These are phyloP conservation scores for Vanacampus margaritifer DNA, from an alignment of 2,113 vertebrate species.

Conservation along the genomic window DNA sequence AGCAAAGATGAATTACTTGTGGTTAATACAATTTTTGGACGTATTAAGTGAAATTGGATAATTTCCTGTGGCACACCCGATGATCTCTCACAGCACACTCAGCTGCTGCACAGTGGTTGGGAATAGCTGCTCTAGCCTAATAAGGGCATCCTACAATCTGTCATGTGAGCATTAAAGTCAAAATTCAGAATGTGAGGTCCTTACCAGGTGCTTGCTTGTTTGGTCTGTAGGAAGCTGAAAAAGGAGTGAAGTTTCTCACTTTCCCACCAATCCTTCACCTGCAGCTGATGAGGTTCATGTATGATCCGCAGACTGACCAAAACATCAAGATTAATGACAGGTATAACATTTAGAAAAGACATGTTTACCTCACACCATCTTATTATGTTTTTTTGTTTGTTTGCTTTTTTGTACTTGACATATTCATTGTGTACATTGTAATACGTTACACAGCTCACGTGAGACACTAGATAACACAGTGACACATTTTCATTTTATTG, in stretches of 20 bases:
- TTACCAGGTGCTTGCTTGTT: slow-evolving; percentile 25
- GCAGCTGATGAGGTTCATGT: slow-evolving; percentile 99
- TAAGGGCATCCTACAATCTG: too few relatives aligned
- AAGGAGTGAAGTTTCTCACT: slow-evolving; percentile 96
- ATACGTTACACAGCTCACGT: not conserved
- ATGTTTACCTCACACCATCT: not conserved
- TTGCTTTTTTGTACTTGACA: not conserved
- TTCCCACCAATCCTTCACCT: slow-evolving; percentile 96
- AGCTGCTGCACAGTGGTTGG: not conserved
- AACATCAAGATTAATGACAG: slow-evolving; percentile 99
- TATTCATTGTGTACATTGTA: not conserved
- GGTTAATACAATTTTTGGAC: not conserved
- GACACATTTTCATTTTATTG: too few relatives aligned
- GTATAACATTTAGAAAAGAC: slow-evolving; percentile 57
- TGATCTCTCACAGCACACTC: not conserved
- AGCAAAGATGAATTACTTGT: not conserved
- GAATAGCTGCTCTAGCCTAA: not conserved
- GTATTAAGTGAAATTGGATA: not conserved
- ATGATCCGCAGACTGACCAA: slow-evolving; percentile 98
- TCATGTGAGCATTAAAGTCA: not conserved
- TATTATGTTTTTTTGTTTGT: not conserved
- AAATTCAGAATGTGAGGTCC: not conserved
- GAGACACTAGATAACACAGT: too few relatives aligned
- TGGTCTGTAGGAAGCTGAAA: slow-evolving; percentile 88
- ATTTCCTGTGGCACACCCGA: not conserved